Evolutionary conservation across 2,797 vertebrate genomes (phyloP), one percentile per base, ranked within the genome.

Genomic region (Hyperoplus lanceolatus): DNA sequence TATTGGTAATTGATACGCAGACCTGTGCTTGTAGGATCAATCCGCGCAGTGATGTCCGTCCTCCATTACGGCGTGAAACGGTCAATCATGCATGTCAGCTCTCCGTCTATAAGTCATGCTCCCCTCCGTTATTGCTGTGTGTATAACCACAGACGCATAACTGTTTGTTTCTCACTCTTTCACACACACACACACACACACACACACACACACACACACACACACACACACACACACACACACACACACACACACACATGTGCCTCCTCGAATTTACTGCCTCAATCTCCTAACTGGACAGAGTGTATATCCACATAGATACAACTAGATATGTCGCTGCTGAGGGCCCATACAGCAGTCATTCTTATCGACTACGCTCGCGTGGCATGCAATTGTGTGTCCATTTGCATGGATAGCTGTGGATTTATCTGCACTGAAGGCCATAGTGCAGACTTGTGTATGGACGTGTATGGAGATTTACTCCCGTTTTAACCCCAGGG

Each of bases 381-480:
- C 78, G 63, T 42, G 15, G 49, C 67, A 74, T 83, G 79, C 88
- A 77, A 88, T 89, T 88, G 89, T 89, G 90, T 90, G 88, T 90
- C 93, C 88, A 92, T 93, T 90, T 90, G 90, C 91, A 89, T 89
- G 91, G 90, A 85, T 84, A 83, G 85, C 81, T 78, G 78, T 38
- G 80, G 91, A 92, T 92, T 91, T 90, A 90, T 94, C 85, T 84
- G 81, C 71, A 80, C 83, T 85, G 80, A 81, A 82, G 90, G 84
- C 88, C 86, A 72, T 29, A 81, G 90, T 73, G 90, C 72, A 66
- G 86, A 91, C 84, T 87, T 91, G 90, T 87, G 90, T 87, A 89
- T 89, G 88, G 88, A 93, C 85, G 70, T 83, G 84, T 91, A 92
- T 91, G 92, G 89, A 94, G 94, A 95, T 95, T 94, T 94, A 95